A percentile compares a stretch with the other conserved stretches of the same genome.
Evolutionary conservation across 2,888 invertebrate species (phyloP).

Genomic region (Tipula vernalis): DNA sequence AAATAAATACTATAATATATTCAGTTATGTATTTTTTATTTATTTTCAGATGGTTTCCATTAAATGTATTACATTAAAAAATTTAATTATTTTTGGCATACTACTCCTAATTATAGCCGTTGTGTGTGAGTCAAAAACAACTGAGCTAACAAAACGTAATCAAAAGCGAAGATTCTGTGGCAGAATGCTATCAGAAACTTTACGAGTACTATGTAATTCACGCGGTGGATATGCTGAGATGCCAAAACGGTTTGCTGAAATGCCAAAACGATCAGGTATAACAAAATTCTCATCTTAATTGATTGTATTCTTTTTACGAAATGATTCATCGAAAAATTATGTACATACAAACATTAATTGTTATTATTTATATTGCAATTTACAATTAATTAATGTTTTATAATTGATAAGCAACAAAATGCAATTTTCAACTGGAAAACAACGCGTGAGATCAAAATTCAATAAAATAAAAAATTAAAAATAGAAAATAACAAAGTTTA

Average conservation of each 20-base stretch:
- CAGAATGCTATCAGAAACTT: neutral
- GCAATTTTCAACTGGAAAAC: neutral
- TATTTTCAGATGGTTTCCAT: neutral
- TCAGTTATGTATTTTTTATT: neutral
- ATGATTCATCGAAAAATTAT: neutral
- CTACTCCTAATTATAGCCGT: neutral
- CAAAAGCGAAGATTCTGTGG: neutral
- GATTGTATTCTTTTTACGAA: neutral
- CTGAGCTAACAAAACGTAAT: neutral
- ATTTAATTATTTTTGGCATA: neutral
- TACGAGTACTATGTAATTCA: neutral
- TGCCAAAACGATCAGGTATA: neutral
- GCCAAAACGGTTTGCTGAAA: neutral
- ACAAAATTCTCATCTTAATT: neutral
- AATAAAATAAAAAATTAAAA: neutral
- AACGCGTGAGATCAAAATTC: neutral
- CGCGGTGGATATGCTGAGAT: neutral
- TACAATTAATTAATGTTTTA: neutral
- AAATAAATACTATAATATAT: neutral
- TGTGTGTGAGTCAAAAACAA: neutral
- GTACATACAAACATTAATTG: neutral
- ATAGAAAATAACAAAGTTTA: neutral
- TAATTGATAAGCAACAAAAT: neutral
- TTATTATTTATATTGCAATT: neutral
- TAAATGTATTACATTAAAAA: neutral